Base-by-base conservation (phyloP, 2,888 invertebrate genomes). In the Diaprepes abbreviatus region DNA sequence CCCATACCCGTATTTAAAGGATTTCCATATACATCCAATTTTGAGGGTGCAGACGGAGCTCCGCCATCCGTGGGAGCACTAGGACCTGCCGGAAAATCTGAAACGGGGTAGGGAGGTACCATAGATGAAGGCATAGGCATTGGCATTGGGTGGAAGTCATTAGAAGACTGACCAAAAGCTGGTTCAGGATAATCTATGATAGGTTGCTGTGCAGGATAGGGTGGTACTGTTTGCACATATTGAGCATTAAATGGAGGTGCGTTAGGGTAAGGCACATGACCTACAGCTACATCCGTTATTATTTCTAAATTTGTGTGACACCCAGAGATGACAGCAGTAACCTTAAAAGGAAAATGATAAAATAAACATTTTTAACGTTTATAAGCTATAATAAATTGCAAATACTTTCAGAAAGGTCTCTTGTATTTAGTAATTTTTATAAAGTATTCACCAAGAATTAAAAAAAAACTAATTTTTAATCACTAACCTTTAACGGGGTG, bases 401-500 rank as follows among this genome's bases (percentile, higher is more conserved):
- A n/a, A n/a, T n/a, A n/a, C n/a, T n/a, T n/a, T n/a, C n/a, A n/a
- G n/a, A n/a, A n/a, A n/a, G n/a, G n/a, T n/a, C n/a, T n/a, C n/a
- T n/a, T n/a, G n/a, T n/a, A n/a, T n/a, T n/a, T n/a, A n/a, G n/a
- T n/a, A n/a, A n/a, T n/a, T n/a, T n/a, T n/a, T n/a, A n/a, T n/a
- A n/a, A n/a, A n/a, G n/a, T n/a, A n/a, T n/a, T n/a, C n/a, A n/a
- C n/a, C 7, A 10, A 10, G 2, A 33, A 33, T 10, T 33, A 2
- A 33, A 33, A 33, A 33, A 33, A 28, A 4, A 28, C 6, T 28
- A 3, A 28, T 28, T 28, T 28, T 28, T 33, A 33, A 3, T 33
- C 24, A 72, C 71, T 66, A 67, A 77, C 76, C 14, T 72, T 70
- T 9, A 78, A 24, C 14, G 33, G 50, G 35, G 71, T 72, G 38